A percentile compares a stretch with the other conserved stretches of the same genome.
Conservation (phyloP, 2,113 vertebrate genomes). For the Oxygymnocypris stewartii region DNA sequence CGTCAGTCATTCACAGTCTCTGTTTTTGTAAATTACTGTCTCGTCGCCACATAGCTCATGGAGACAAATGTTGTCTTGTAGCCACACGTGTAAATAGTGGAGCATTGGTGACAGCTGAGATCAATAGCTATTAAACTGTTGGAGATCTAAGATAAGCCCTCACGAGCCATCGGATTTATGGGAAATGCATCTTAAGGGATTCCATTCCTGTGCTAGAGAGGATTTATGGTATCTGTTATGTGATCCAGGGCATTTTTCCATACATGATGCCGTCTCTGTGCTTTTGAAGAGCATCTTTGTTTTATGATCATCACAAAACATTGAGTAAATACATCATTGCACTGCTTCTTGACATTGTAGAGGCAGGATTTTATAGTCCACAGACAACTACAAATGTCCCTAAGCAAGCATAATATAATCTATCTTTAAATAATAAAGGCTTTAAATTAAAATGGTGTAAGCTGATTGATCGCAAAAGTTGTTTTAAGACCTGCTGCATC, state of each 20-base stretch:
- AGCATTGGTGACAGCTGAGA: constrained; percentile 28
- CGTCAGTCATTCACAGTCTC: neutral
- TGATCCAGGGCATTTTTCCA: constrained; percentile 5
- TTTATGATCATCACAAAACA: neutral
- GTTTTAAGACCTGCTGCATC: neutral
- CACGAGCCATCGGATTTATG: neutral
- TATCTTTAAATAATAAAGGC: neutral
- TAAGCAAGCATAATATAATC: neutral
- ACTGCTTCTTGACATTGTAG: neutral
- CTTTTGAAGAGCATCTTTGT: neutral
- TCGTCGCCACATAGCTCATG: neutral
- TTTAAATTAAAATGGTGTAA: neutral
- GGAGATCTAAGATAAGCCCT: constrained; percentile 26
- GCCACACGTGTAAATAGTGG: constrained; percentile 14
- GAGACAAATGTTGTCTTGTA: constrained; percentile 27
- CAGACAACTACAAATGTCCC: neutral
- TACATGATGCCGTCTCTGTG: constrained; percentile 16
- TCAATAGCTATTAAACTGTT: constrained; percentile 36
- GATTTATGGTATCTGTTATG: constrained; percentile 10
- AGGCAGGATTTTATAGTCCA: neutral
- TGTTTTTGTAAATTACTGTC: constrained; percentile 4
- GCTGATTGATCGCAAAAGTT: neutral
- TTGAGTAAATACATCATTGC: neutral
- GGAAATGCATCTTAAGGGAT: constrained; percentile 27
- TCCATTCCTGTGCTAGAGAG: neutral